These are phyloP conservation scores for Meloidogyne floridensis DNA, from an alignment of 1,140 invertebrate species.

Conservation along the genomic window DNA sequence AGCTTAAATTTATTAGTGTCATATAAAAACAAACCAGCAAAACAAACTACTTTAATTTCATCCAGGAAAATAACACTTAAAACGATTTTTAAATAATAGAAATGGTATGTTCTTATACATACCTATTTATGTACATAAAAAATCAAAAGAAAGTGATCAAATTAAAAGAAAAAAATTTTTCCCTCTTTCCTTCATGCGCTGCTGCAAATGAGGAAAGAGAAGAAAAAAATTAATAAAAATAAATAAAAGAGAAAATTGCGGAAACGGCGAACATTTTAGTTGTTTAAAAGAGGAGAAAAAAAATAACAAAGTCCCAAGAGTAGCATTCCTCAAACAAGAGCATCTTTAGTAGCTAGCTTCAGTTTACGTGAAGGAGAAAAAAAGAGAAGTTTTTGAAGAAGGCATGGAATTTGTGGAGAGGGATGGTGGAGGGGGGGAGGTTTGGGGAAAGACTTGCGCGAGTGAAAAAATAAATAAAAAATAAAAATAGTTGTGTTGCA, in stretches of 20 bases:
- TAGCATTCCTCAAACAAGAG: background rate
- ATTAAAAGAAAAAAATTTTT: background rate
- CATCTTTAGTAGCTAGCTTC: background rate
- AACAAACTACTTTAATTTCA: too few species aligned
- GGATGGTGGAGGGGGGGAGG: background rate
- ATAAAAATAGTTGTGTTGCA: background rate
- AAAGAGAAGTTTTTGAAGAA: background rate
- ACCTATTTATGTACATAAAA: background rate
- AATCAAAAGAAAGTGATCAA: constrained; percentile 1
- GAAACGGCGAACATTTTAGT: constrained; percentile 4
- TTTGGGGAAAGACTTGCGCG: background rate
- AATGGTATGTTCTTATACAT: background rate
- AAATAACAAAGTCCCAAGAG: background rate
- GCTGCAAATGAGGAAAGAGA: background rate
- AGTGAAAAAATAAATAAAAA: background rate
- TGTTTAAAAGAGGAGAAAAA: background rate
- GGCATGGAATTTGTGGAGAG: background rate
- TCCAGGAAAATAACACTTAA: background rate
- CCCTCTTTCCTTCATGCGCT: background rate
- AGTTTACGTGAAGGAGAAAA: background rate
- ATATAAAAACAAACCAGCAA: too few species aligned
- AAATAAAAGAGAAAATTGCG: constrained; percentile 7
- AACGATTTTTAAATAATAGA: constrained; percentile 1
- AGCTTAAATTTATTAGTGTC: too few species aligned
- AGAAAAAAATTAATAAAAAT: background rate